A percentile compares a stretch with the other conserved stretches of the same genome.
Conservation (phyloP, 1,140 invertebrate species). For the Argopecten irradians region DNA sequence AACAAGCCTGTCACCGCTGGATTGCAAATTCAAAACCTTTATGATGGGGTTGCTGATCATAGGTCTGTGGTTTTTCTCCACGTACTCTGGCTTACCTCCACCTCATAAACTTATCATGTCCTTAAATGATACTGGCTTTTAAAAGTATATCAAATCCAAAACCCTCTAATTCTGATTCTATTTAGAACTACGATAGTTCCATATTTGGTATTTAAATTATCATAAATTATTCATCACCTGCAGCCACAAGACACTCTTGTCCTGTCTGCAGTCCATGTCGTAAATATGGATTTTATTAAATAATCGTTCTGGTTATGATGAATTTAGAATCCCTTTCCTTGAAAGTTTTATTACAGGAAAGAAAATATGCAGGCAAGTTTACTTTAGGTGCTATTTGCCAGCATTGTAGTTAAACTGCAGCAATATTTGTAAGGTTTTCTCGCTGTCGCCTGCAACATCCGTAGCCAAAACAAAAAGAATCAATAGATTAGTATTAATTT, state of each 20-base stretch:
- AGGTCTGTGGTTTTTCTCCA: no score
- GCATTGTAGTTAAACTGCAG: not conserved
- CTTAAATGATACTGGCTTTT: no score
- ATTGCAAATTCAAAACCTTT: no score
- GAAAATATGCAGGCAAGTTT: not conserved
- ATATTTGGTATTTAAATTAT: not conserved
- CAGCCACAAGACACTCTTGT: not conserved
- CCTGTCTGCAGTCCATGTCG: not conserved
- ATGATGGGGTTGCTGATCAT: no score
- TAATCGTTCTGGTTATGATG: not conserved
- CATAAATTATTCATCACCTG: slow-evolving; percentile 12
- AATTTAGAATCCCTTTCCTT: not conserved
- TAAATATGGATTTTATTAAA: not conserved
- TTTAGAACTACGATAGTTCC: not conserved
- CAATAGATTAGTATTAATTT: not conserved
- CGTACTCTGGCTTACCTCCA: no score
- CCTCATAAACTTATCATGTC: no score
- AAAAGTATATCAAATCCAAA: no score
- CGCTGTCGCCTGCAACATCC: not conserved
- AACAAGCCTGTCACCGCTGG: no score
- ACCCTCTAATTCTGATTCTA: not conserved
- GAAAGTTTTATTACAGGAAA: not conserved
- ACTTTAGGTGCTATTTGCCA: not conserved
- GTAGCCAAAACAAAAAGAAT: not conserved
- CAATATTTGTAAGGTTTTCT: not conserved